Percentiles rank a stretch among this genome's conserved stretches.
phyloP scores from a whole-genome alignment of 2,113 vertebrate genomes.

The Heterotilapia buettikoferi region DNA sequence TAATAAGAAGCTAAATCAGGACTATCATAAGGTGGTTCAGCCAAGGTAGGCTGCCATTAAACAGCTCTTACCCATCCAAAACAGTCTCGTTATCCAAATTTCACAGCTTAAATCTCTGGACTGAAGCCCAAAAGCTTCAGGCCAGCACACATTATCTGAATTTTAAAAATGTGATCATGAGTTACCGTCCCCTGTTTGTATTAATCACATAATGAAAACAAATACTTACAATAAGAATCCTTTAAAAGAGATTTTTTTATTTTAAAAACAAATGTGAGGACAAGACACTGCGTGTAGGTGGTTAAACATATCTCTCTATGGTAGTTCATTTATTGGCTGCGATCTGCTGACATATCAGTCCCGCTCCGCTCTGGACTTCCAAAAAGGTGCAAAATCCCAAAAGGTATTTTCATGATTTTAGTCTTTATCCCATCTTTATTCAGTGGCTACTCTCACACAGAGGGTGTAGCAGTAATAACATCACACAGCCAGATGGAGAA shows the following conservation, averaged over 20 bases:
- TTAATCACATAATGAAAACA: background rate
- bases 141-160: background rate
- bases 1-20: background rate
- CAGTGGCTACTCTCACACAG: background rate
- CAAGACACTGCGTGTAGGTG: background rate
- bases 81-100: background rate
- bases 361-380: background rate
- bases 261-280: background rate
- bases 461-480: background rate
- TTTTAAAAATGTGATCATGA: background rate
- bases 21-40: background rate
- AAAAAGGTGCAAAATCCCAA: background rate
- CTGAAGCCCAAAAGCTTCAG: background rate
- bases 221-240: background rate
- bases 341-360: background rate
- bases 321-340: background rate
- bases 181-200: background rate
- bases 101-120: background rate
- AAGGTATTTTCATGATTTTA: background rate
- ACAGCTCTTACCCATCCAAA: background rate
- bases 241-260: background rate
- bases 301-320: background rate
- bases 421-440: background rate
- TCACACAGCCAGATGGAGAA: background rate
- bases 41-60: background rate